Base-by-base conservation (phyloP, 2,797 vertebrate species). In the Mycteria americana region DNA sequence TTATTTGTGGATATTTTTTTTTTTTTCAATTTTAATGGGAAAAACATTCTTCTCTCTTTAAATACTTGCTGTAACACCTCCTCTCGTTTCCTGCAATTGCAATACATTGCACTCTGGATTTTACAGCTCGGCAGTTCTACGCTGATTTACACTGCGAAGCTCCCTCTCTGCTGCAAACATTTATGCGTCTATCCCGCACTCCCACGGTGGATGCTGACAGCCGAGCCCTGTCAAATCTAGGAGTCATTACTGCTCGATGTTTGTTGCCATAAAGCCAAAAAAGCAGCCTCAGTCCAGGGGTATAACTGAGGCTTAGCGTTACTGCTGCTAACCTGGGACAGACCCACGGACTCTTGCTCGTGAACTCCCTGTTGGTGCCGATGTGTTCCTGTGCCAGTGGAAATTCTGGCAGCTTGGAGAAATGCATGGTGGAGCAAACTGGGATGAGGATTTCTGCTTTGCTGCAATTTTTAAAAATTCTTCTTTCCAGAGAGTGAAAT, bases 331-430 rank as follows among this genome's bases (percentile, higher is more conserved):
- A 15, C 27, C 8, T 12, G 14, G 9, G n/a, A 14, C 13, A 51
- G 30, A 74, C 6, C 33, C 24, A 22, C 1, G 7, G 24, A 16
- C 13, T 21, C 5, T 0, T 18, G 11, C 24, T 57, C 48, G 53
- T 21, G 43, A 48, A 31, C 7, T 41, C 31, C 8, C 18, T 2
- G 0, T 22, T 3, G 0, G 7, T 65, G 22, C 31, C 8, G 1
- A 11, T 9, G 18, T 43, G 9, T 11, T 70, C 19, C 7, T 43
- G 33, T 53, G 27, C 10, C 3, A 6, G 2, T 2, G 1, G 41
- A 50, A 27, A 50, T 45, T 51, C 60, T 59, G 43, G 21, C 8
- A 62, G 25, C 39, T 41, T 59, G 24, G 48, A 59, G 22, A 86
- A 92, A 46, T 13, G 22, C 2, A 0, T 4, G 6, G 13, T n/a